These are phyloP conservation scores for Drosophila azteca DNA, from an alignment of 1,140 invertebrate species.

Conservation along the genomic window DNA sequence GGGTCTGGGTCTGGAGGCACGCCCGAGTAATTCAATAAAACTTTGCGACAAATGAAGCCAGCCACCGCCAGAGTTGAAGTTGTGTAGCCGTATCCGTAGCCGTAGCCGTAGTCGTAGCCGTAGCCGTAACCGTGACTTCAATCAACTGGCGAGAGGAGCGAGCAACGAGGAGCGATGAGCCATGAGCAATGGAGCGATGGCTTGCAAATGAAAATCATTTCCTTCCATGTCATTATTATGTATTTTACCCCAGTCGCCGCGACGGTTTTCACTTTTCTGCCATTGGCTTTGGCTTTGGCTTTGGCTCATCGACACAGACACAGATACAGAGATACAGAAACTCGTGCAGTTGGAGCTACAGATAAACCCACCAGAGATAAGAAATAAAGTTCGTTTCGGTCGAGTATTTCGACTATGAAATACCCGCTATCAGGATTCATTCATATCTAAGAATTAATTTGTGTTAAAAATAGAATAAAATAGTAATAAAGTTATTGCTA, in stretches of 20 bases:
- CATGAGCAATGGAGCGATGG: slow-evolving; percentile 44
- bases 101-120: slow-evolving; percentile 27
- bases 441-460: too few species aligned
- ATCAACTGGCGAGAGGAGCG: slow-evolving; percentile 31
- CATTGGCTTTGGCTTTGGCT: slow-evolving; percentile 16
- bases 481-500: not conserved
- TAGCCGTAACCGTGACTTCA: slow-evolving; percentile 55
- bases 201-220: slow-evolving; percentile 82
- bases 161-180: not conserved
- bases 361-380: slow-evolving; percentile 5
- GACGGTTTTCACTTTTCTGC: slow-evolving; percentile 76
- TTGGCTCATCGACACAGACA: slow-evolving; percentile 59
- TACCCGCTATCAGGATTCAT: slow-evolving; percentile 7
- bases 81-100: slow-evolving; percentile 35
- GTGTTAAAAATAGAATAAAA: not conserved
- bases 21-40: slow-evolving; percentile 81
- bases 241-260: slow-evolving; percentile 56
- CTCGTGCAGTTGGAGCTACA: slow-evolving; percentile 6
- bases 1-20: slow-evolving; percentile 62
- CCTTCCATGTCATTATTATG: slow-evolving; percentile 81
- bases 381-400: slow-evolving; percentile 1
- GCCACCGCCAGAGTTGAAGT: slow-evolving; percentile 41
- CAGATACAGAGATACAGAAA: slow-evolving; percentile 19
- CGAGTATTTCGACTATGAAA: slow-evolving; percentile 7
- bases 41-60: slow-evolving; percentile 79